Conservation (phyloP, 2,797 vertebrate genomes). For the Neosilurus mollespiculum region DNA sequence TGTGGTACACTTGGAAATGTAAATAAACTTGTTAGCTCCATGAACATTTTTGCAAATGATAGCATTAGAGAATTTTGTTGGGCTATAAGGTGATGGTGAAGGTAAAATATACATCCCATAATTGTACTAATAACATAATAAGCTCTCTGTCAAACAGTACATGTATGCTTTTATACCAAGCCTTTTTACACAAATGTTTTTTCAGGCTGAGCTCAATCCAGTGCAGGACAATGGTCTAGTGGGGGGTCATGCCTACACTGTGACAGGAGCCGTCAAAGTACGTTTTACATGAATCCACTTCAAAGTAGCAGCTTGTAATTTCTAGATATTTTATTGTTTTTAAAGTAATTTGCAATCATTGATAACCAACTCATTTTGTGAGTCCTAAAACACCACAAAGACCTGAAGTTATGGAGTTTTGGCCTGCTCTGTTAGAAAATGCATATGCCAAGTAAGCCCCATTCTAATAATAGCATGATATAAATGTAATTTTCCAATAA, state of each 20-base stretch:
- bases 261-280: slow-evolving; percentile 71
- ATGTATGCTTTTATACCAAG: background rate
- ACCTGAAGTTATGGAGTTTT: slow-evolving; percentile 77
- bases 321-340: background rate
- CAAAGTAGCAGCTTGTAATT: background rate
- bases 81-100: background rate
- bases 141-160: background rate
- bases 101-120: background rate
- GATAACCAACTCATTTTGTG: slow-evolving; percentile 67
- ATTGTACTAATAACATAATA: background rate
- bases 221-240: slow-evolving; percentile 65
- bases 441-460: slow-evolving; percentile 86
- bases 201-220: slow-evolving; percentile 20
- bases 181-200: background rate
- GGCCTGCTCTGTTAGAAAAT: slow-evolving; percentile 87
- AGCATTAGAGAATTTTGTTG: background rate
- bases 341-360: slow-evolving; percentile 35
- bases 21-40: slow-evolving; percentile 20
- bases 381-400: slow-evolving; percentile 48
- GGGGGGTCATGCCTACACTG: slow-evolving; percentile 69
- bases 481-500: background rate
- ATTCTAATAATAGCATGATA: background rate
- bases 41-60: background rate
- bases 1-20: slow-evolving; percentile 78
- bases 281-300: background rate